A percentile compares a stretch with the other conserved stretches of the same genome.
Conservation (phyloP, 2,888 invertebrate genomes). For the Mesorhabditis belari region DNA sequence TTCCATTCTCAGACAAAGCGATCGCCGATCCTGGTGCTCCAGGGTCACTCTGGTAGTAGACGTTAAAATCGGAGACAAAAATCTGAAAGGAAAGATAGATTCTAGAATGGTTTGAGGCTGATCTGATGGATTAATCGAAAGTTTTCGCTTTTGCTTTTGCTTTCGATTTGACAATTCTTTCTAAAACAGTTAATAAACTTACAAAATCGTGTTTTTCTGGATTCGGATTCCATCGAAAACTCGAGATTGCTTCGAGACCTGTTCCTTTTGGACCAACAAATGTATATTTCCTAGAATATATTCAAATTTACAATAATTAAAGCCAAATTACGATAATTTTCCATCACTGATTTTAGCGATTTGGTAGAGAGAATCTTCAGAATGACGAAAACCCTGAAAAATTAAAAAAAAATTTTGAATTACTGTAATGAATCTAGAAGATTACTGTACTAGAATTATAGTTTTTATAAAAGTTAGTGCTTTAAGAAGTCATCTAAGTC, state of each 20-base stretch:
- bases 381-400: conserved; percentile 21
- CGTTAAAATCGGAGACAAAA: conserved; percentile 21
- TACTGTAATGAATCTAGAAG: neutral
- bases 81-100: conserved; percentile 1
- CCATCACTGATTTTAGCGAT: conserved; percentile 16
- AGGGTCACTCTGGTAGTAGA: conserved; percentile 34
- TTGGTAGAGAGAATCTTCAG: conserved; percentile 13
- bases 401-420: too few species aligned
- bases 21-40: conserved; percentile 19
- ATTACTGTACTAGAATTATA: neutral
- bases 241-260: conserved; percentile 15
- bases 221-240: conserved; percentile 29
- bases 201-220: conserved; percentile 20
- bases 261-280: conserved; percentile 18
- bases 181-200: neutral
- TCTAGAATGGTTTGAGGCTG: neutral
- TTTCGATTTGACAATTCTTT: neutral
- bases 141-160: too few species aligned
- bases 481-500: neutral
- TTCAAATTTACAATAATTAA: neutral
- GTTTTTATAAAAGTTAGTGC: neutral
- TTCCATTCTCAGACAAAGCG: conserved; percentile 20
- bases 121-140: too few species aligned
- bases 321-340: neutral
- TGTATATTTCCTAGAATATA: conserved; percentile 10